Percentiles rank a stretch among this genome's conserved stretches.
phyloP scores from a whole-genome alignment of 2,797 vertebrate species.

The Coilia nasus region DNA sequence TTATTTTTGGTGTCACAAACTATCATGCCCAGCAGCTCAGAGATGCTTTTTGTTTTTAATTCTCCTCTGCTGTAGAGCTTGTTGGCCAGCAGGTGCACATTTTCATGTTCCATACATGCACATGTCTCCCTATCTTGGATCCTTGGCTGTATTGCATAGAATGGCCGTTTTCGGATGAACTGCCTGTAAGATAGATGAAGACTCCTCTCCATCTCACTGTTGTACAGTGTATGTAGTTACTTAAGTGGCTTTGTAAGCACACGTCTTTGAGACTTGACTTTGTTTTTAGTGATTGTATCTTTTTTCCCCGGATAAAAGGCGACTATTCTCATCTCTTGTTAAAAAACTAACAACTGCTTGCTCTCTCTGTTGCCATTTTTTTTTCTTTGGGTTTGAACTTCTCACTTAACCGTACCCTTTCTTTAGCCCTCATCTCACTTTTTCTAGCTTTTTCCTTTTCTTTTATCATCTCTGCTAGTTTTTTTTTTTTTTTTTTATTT shows the following conservation, averaged over 20 bases:
- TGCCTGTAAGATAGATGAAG: slow-evolving; percentile 33
- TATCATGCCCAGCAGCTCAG: slow-evolving; percentile 35
- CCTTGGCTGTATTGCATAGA: slow-evolving; percentile 35
- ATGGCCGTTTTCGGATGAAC: slow-evolving; percentile 34
- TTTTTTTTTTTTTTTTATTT: slow-evolving; percentile 9
- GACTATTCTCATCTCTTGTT: slow-evolving; percentile 42
- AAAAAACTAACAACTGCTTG: slow-evolving; percentile 34
- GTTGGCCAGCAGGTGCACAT: slow-evolving; percentile 20
- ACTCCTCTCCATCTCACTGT: slow-evolving; percentile 38
- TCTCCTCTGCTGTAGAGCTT: slow-evolving; percentile 38
- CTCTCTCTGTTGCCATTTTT: slow-evolving; percentile 37
- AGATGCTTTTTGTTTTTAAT: slow-evolving; percentile 38
- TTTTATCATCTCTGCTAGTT: slow-evolving; percentile 13
- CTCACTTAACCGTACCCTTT: slow-evolving; percentile 23
- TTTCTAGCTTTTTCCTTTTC: slow-evolving; percentile 29
- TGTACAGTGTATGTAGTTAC: slow-evolving; percentile 34
- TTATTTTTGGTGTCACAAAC: slow-evolving; percentile 42
- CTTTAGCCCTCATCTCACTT: slow-evolving; percentile 28
- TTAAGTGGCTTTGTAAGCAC: slow-evolving; percentile 35
- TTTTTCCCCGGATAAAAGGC: slow-evolving; percentile 41
- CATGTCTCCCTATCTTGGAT: slow-evolving; percentile 31
- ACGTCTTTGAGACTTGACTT: slow-evolving; percentile 33
- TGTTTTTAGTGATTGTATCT: slow-evolving; percentile 44
- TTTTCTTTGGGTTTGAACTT: slow-evolving; percentile 32
- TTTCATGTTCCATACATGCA: slow-evolving; percentile 38